phyloP scores from a whole-genome alignment of 2,797 vertebrate genomes.

The Anabacerthia variegaticeps region DNA sequence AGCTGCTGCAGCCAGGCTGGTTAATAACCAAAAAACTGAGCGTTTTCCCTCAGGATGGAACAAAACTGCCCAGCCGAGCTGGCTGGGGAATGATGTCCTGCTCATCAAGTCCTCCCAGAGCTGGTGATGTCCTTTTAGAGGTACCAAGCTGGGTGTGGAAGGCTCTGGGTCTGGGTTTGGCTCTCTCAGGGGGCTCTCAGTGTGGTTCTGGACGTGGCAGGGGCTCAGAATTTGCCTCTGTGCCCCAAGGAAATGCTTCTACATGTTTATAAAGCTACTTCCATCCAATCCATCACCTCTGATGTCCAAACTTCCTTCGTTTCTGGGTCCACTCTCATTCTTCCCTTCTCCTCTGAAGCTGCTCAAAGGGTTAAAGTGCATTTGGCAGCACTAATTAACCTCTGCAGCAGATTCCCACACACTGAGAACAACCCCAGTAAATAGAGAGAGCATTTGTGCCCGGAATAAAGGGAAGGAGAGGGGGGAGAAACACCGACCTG shows the following conservation, averaged over 20 bases:
- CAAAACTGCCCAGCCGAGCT: neutral
- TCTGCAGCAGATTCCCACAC: conserved; percentile 62
- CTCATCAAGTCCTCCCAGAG: neutral
- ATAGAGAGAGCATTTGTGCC: conserved; percentile 11
- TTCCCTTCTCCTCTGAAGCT: neutral
- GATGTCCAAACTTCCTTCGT: neutral
- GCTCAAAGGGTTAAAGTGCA: conserved; percentile 47
- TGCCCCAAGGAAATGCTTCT: neutral
- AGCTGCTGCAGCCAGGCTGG: neutral
- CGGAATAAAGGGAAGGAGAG: neutral
- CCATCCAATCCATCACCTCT: neutral
- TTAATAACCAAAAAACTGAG: neutral
- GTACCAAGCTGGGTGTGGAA: neutral
- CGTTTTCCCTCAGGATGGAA: neutral
- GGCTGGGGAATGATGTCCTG: neutral
- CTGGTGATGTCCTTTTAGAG: neutral
- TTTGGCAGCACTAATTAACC: conserved; percentile 47
- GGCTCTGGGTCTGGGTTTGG: neutral
- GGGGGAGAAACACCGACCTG: neutral
- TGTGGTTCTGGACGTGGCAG: neutral
- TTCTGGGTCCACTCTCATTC: neutral
- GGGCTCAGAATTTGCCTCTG: neutral
- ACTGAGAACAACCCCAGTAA: conserved; percentile 9
- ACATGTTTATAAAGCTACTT: neutral
- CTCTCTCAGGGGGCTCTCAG: neutral